phyloP scores from a whole-genome alignment of 2,797 vertebrate species.

The Sebastes minor region DNA sequence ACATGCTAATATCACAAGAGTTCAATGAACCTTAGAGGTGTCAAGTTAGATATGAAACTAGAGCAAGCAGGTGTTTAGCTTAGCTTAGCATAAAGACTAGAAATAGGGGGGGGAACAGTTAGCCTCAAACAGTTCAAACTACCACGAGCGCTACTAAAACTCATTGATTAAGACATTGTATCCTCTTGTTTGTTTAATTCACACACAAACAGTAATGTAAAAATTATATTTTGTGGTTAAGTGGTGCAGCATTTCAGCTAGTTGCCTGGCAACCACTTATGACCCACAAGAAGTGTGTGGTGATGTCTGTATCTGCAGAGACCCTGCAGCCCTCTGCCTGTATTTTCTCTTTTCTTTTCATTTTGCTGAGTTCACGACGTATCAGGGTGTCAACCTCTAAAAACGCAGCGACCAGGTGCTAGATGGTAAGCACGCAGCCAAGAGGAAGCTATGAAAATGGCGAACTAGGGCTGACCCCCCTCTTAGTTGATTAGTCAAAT shows the following conservation, averaged over 20 bases:
- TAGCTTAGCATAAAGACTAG: too few relatives aligned
- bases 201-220: too few relatives aligned
- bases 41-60: background rate
- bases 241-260: background rate
- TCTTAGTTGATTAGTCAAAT: too few relatives aligned
- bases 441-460: too few relatives aligned
- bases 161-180: too few relatives aligned
- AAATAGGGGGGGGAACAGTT: too few relatives aligned
- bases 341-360: background rate
- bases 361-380: background rate
- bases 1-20: background rate
- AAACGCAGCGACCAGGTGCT: too few relatives aligned
- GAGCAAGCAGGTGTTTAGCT: background rate
- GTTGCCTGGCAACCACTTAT: background rate
- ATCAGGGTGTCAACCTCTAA: too few relatives aligned
- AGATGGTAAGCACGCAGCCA: rapidly evolving
- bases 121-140: too few relatives aligned
- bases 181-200: too few relatives aligned
- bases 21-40: background rate
- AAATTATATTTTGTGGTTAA: background rate
- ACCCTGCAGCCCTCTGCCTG: background rate
- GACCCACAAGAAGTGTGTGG: background rate
- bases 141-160: too few relatives aligned
- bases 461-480: too few relatives aligned
- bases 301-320: background rate